phyloP scores from a whole-genome alignment of 1,140 invertebrate genomes.

The Pseudomyrmex gracilis region DNA sequence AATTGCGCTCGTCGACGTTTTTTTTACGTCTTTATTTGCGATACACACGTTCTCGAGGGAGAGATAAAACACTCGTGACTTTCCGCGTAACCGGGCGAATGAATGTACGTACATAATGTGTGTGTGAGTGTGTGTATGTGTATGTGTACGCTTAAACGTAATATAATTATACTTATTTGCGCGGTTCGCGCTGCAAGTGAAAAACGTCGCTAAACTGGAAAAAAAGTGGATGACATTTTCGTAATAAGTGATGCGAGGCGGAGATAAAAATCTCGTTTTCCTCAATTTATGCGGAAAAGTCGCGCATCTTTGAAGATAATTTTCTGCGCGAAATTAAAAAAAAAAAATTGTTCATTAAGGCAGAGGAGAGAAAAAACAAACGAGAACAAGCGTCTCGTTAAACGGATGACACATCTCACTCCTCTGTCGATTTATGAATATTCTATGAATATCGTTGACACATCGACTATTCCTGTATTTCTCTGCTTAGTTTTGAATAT shows the following conservation, averaged over 20 bases:
- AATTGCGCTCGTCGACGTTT: slow-evolving; percentile 18
- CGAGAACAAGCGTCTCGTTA: neutral
- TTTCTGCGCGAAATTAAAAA: neutral
- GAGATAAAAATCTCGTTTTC: neutral
- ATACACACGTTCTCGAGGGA: too few relatives aligned
- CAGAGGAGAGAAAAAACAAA: neutral
- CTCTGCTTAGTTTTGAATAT: too few relatives aligned
- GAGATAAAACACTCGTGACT: too few relatives aligned
- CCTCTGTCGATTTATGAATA: too few relatives aligned
- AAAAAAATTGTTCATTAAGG: neutral
- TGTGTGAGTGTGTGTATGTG: neutral
- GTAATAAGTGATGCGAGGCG: neutral
- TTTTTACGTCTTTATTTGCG: slow-evolving; percentile 11
- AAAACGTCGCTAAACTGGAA: neutral
- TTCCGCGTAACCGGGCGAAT: neutral
- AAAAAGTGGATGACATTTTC: slow-evolving; percentile 1
- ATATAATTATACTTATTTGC: neutral
- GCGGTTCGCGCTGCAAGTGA: too few relatives aligned
- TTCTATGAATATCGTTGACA: too few relatives aligned
- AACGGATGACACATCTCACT: neutral
- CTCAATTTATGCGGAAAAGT: slow-evolving; percentile 13
- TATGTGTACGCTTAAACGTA: neutral
- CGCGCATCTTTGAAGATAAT: slow-evolving; percentile 9
- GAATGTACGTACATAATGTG: too few relatives aligned
- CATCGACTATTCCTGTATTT: too few relatives aligned